Base-by-base conservation (phyloP, 2,113 vertebrate genomes). In the Stegastes partitus region DNA sequence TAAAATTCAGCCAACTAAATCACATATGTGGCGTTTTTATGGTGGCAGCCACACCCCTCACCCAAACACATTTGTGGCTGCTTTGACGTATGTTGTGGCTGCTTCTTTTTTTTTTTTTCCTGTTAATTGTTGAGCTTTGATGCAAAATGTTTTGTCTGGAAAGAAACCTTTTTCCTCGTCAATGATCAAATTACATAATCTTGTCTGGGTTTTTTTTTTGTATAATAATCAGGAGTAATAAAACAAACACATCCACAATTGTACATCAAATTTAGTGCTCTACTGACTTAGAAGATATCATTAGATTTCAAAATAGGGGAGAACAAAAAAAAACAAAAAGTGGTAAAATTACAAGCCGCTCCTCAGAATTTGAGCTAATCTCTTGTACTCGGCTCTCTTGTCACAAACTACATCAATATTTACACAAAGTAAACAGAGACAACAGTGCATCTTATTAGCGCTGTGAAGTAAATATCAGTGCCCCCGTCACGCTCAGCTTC, bases 391-490 rank as follows among this genome's bases (percentile, higher is more conserved):
- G 26, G 57, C 68, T 42, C 34, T 66, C 45, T 68, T 69, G 45
- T 85, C 63, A 77, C 44, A 67, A 70, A 80, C 69, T 42, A 49
- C 74, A 83, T 83, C 49, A 84, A 72, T 87, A 85, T 89, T 74
- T 85, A 47, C 77, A 77, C 71, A 64, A 66, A 80, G 28, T 74
- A 82, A 75, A 74, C 63, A 56, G 56, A 82, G 74, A 65, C 78
- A 59, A 54, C 71, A 67, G 66, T 70, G 49, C 68, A 77, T 79
- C 79, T 77, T 75, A 87, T 88, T 86, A 88, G 64, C 53, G 28
- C 77, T 59, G 77, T 45, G 67, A 59, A 74, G 83, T 80, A 71
- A 89, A 80, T 79, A 86, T 68, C 70, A 67, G 68, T 76, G 74
- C 53, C 26, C 61, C 50, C 50, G 63, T 83, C 84, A 84, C 49